These are phyloP conservation scores for Philereme vetulata DNA, from an alignment of 2,888 invertebrate species.

Conservation along the genomic window DNA sequence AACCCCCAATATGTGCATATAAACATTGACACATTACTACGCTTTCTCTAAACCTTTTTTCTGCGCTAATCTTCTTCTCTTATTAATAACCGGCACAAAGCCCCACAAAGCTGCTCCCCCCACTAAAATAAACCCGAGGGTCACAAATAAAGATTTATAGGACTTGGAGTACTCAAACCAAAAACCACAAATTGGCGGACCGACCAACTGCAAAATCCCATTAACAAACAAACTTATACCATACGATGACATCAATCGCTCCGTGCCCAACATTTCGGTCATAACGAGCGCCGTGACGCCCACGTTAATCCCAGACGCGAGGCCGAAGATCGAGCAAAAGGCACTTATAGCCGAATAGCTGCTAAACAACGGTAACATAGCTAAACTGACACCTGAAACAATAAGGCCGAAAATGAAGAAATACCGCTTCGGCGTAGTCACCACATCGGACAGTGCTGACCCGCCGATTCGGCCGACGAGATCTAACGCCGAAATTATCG, in stretches of 20 bases:
- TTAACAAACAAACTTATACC: slow-evolving; percentile 94
- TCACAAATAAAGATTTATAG: slow-evolving; percentile 89
- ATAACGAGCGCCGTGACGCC: slow-evolving; percentile 94
- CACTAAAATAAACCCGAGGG: slow-evolving; percentile 88
- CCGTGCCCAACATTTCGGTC: slow-evolving; percentile 94
- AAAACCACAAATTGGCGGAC: slow-evolving; percentile 92
- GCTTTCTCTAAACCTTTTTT: slow-evolving; percentile 49
- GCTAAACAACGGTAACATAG: slow-evolving; percentile 87
- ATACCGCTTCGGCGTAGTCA: slow-evolving; percentile 90
- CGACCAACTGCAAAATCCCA: slow-evolving; percentile 91
- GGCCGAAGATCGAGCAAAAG: slow-evolving; percentile 90
- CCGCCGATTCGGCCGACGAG: slow-evolving; percentile 93
- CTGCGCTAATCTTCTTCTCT: slow-evolving; percentile 54
- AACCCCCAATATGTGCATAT: slow-evolving; percentile 1
- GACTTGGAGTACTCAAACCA: slow-evolving; percentile 86
- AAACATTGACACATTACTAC: slow-evolving; percentile 39
- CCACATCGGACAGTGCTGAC: slow-evolving; percentile 91
- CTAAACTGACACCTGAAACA: slow-evolving; percentile 89
- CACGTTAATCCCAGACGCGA: slow-evolving; percentile 93
- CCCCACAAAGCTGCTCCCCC: slow-evolving; percentile 90
- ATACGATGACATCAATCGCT: slow-evolving; percentile 92
- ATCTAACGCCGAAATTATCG: slow-evolving; percentile 92
- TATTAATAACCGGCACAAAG: slow-evolving; percentile 88
- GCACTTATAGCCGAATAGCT: slow-evolving; percentile 86
- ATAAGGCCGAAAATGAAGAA: slow-evolving; percentile 92